Conservation (phyloP, 2,888 invertebrate species). For the Amphiduros pacificus region DNA sequence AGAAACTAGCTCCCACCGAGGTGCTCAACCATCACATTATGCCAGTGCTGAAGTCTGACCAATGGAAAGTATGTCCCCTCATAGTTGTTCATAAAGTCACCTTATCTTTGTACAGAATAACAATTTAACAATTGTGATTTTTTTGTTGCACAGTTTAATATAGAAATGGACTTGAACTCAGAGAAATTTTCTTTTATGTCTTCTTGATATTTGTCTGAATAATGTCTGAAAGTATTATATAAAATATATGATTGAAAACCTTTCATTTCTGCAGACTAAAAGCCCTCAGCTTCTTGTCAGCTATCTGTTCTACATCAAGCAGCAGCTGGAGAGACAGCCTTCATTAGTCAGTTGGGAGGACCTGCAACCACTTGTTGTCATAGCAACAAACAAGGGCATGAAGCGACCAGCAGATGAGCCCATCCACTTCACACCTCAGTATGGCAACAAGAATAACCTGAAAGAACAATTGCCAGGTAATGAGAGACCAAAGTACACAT, state of each 20-base stretch:
- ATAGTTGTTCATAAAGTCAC: too few species aligned
- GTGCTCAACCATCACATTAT: slow-evolving; percentile 53
- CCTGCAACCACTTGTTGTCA: slow-evolving; percentile 36
- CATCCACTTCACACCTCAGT: slow-evolving; percentile 47
- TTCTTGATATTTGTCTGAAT: too few species aligned
- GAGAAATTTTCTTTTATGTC: too few species aligned
- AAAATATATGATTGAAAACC: too few species aligned
- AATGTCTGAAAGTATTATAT: too few species aligned
- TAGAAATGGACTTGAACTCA: too few species aligned
- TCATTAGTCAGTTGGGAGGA: slow-evolving; percentile 42
- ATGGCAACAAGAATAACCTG: slow-evolving; percentile 41
- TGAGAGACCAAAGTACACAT: too few species aligned
- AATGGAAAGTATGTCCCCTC: slow-evolving; percentile 40
- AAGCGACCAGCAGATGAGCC: slow-evolving; percentile 37
- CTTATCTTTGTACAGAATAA: too few species aligned
- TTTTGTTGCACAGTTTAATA: too few species aligned
- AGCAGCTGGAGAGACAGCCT: slow-evolving; percentile 38
- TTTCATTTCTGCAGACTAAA: too few species aligned
- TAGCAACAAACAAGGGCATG: slow-evolving; percentile 49
- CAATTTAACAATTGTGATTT: too few species aligned
- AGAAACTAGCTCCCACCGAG: slow-evolving; percentile 43
- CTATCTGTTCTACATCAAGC: slow-evolving; percentile 50
- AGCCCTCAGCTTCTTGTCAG: slow-evolving; percentile 37
- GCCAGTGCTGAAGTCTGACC: slow-evolving; percentile 41
- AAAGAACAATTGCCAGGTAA: slow-evolving; percentile 38